Evolutionary conservation across 2,888 invertebrate genomes (phyloP).

Genomic region (Plebejus melissa): DNA sequence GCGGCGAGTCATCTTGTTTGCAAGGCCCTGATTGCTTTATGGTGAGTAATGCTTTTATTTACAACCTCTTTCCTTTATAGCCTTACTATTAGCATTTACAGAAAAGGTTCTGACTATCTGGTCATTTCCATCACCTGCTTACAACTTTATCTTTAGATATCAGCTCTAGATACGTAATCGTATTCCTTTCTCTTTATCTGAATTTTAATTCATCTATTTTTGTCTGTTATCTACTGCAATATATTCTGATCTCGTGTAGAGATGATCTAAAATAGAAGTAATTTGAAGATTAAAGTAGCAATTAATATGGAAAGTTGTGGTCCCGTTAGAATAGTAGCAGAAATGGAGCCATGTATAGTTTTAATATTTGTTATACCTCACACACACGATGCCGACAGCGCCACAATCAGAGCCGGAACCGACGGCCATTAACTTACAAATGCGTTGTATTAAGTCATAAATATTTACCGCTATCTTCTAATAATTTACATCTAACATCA

Average conservation of each 20-base stretch:
- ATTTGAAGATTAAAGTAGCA: not conserved
- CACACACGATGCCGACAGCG: constrained; percentile 23
- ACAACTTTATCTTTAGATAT: not conserved
- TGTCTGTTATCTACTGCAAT: not conserved
- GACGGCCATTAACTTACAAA: constrained; percentile 26
- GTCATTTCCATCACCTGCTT: constrained; percentile 1
- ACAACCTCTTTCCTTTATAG: constrained; percentile 28
- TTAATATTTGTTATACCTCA: constrained; percentile 17
- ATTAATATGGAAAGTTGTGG: not conserved
- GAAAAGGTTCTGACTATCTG: constrained; percentile 7
- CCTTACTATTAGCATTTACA: constrained; percentile 31
- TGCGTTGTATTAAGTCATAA: constrained; percentile 25
- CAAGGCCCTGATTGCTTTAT: constrained; percentile 86
- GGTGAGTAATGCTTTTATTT: constrained; percentile 69
- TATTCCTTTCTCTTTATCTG: not conserved
- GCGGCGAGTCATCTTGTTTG: constrained; percentile 83
- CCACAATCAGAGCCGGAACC: constrained; percentile 25
- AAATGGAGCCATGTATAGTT: constrained; percentile 1
- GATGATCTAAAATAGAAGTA: not conserved
- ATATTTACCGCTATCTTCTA: constrained; percentile 27
- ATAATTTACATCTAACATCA: constrained; percentile 26
- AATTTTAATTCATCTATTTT: not conserved
- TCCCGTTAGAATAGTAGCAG: constrained; percentile 3
- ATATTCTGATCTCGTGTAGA: not conserved
- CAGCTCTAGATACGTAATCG: not conserved